These are phyloP conservation scores for Drosophila austrosaltans DNA, from an alignment of 2,888 invertebrate genomes.

Conservation along the genomic window DNA sequence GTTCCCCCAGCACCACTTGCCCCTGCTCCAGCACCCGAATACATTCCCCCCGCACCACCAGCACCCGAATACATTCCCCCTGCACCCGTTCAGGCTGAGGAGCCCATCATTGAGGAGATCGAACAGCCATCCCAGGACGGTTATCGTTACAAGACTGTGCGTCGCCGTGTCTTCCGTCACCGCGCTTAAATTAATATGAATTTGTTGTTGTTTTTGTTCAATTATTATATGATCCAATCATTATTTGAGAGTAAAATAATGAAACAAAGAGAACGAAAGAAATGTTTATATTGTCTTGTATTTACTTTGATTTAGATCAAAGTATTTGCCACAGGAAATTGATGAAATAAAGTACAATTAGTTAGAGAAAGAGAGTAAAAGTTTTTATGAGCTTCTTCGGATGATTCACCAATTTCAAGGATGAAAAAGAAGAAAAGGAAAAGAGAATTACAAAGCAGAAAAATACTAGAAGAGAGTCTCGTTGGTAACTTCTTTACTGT, in stretches of 20 bases:
- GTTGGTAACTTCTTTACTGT: no score
- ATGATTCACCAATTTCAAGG: no score
- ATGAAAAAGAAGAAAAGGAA: no score
- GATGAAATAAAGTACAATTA: conserved; percentile 9
- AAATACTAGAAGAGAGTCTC: no score
- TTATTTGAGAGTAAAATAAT: conserved; percentile 39
- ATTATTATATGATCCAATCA: conserved; percentile 56
- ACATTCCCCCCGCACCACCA: conserved; percentile 61
- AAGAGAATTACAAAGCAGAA: no score
- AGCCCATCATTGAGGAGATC: conserved; percentile 55
- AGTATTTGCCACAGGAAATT: conserved; percentile 55
- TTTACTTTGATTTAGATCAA: conserved; percentile 60
- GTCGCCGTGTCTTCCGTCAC: conserved; percentile 69
- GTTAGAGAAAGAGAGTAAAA: neutral
- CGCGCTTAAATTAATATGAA: conserved; percentile 48
- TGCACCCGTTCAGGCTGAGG: conserved; percentile 39
- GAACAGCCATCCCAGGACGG: conserved; percentile 68
- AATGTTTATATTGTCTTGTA: conserved; percentile 43
- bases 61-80: conserved; percentile 57
- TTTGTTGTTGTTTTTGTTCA: conserved; percentile 52
- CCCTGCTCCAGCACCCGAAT: conserved; percentile 35
- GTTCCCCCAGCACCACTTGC: conserved; percentile 57
- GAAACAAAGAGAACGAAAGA: conserved; percentile 34
- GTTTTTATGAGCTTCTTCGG: no score
- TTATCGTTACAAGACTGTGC: conserved; percentile 67